These are phyloP conservation scores for Tipula unca DNA, from an alignment of 2,888 invertebrate genomes.

Conservation along the genomic window DNA sequence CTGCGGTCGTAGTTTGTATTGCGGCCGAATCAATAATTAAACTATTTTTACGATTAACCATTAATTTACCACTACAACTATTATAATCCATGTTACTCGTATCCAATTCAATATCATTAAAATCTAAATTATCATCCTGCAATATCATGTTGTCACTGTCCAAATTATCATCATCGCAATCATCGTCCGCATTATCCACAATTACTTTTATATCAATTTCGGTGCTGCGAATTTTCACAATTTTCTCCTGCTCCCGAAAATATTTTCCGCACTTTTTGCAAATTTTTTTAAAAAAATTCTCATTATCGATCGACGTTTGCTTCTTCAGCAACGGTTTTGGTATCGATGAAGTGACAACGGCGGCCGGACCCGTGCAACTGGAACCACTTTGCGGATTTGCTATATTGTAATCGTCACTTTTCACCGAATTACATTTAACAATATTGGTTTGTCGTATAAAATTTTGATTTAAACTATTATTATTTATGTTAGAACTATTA, in stretches of 20 bases:
- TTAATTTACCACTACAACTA: background rate
- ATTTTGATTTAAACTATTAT: background rate
- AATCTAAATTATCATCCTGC: background rate
- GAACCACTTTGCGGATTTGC: background rate
- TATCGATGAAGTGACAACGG: too few relatives aligned
- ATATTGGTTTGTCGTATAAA: background rate
- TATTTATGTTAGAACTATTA: background rate
- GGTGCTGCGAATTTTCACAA: conserved; percentile 15
- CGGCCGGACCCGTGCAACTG: background rate
- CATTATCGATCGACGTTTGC: conserved; percentile 2
- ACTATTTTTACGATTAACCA: background rate
- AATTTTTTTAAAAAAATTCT: conserved; percentile 9
- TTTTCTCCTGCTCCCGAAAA: conserved; percentile 15
- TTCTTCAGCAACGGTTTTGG: background rate
- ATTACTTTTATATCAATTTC: conserved; percentile 19
- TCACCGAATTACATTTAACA: background rate
- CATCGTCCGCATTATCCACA: background rate
- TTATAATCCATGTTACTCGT: background rate
- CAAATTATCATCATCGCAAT: background rate
- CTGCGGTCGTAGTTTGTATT: background rate
- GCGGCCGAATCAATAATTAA: background rate
- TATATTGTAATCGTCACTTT: background rate
- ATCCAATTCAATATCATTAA: background rate
- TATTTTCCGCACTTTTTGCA: conserved; percentile 17
- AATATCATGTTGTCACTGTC: background rate